Conservation (phyloP, 2,888 invertebrate genomes). For the Drosophila cognata region DNA sequence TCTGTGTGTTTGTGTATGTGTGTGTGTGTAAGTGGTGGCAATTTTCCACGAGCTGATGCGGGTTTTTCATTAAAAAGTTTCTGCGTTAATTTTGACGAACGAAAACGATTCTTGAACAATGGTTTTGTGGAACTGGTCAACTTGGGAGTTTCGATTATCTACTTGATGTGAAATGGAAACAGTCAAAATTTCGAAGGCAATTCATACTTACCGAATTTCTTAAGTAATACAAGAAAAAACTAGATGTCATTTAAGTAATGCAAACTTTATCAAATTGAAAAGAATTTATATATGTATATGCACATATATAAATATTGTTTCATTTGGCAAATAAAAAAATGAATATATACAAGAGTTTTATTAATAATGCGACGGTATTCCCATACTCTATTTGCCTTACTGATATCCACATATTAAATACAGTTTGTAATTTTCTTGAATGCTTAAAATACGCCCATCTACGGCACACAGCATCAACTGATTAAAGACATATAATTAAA, state of each 20-base stretch:
- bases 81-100: constrained; percentile 76
- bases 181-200: constrained; percentile 8
- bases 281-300: background rate
- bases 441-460: background rate
- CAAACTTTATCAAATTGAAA: background rate
- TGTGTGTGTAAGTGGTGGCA: constrained; percentile 34
- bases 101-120: constrained; percentile 64
- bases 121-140: constrained; percentile 46
- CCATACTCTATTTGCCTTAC: background rate
- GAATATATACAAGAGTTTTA: background rate
- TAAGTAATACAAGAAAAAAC: background rate
- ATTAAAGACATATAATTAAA: constrained; percentile 53
- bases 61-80: constrained; percentile 81
- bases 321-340: background rate
- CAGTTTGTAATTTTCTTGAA: constrained; percentile 7
- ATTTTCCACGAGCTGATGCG: constrained; percentile 64
- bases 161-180: constrained; percentile 30
- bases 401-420: constrained; percentile 14
- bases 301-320: background rate
- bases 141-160: constrained; percentile 59
- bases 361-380: too few relatives aligned
- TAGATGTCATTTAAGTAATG: background rate
- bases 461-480: constrained; percentile 16
- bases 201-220: constrained; percentile 15
- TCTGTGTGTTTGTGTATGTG: constrained; percentile 10